Percentiles rank a stretch among this genome's conserved stretches.
Conservation (phyloP, 1,140 invertebrate species). For the Vanessa atalanta region DNA sequence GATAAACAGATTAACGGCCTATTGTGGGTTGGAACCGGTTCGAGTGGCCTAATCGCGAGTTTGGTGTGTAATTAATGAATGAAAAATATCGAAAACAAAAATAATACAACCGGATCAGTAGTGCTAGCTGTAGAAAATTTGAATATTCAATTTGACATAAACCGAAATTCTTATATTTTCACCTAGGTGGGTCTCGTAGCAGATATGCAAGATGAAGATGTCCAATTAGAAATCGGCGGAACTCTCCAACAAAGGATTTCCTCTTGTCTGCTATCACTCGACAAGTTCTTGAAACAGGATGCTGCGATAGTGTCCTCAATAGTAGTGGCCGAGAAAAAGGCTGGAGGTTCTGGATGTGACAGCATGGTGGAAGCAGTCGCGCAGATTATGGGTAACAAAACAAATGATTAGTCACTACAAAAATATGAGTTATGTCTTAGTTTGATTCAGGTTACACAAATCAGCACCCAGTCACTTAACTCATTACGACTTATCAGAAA, state of each 20-base stretch:
- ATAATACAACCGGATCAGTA: too few species aligned
- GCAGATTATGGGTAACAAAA: conserved; percentile 82
- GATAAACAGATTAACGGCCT: too few species aligned
- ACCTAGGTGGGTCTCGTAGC: conserved; percentile 85
- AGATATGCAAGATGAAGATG: conserved; percentile 90
- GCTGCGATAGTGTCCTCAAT: conserved; percentile 88
- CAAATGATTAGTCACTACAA: background rate
- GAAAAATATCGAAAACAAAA: too few species aligned
- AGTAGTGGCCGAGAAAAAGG: conserved; percentile 88
- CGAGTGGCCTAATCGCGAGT: too few species aligned
- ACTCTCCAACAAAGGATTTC: conserved; percentile 92
- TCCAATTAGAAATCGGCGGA: conserved; percentile 88
- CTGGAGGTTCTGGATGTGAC: conserved; percentile 52
- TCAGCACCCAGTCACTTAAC: too few species aligned
- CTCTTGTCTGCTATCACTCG: conserved; percentile 86
- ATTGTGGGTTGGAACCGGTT: too few species aligned
- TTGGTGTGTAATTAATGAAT: too few species aligned
- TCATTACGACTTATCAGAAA: too few species aligned
- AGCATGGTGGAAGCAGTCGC: conserved; percentile 83
- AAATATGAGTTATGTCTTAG: too few species aligned
- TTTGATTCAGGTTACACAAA: too few species aligned
- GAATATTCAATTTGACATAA: too few species aligned
- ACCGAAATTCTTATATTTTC: background rate
- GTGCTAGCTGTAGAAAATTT: too few species aligned
- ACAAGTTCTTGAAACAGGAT: conserved; percentile 85